phyloP scores from a whole-genome alignment of 2,888 invertebrate species.

The Ecdyonurus torrentis region DNA sequence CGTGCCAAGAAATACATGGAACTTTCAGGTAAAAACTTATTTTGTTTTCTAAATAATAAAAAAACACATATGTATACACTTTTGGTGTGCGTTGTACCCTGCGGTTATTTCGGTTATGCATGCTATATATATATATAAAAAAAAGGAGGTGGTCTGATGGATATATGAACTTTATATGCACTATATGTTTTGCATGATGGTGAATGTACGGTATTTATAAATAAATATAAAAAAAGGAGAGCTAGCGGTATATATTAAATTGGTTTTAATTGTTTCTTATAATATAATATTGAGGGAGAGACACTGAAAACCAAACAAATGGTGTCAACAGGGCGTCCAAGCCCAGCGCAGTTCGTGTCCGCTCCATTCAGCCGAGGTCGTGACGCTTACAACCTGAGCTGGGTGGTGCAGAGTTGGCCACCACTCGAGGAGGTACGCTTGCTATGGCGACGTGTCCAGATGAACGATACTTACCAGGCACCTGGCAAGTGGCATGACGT shows the following conservation, averaged over 20 bases:
- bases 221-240: too few species aligned
- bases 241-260: background rate
- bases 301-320: background rate
- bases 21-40: constrained; percentile 32
- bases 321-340: constrained; percentile 34
- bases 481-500: constrained; percentile 50
- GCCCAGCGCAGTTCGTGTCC: constrained; percentile 50
- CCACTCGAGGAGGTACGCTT: constrained; percentile 51
- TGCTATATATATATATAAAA: too few species aligned
- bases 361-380: constrained; percentile 42
- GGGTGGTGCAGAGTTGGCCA: constrained; percentile 55
- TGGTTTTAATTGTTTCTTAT: background rate
- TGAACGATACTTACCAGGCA: constrained; percentile 8
- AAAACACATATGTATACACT: background rate
- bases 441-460: constrained; percentile 41
- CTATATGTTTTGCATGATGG: background rate
- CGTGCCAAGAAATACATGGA: constrained; percentile 51
- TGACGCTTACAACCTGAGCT: constrained; percentile 45
- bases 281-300: background rate
- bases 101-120: too few species aligned
- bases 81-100: background rate
- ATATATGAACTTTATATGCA: background rate
- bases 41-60: too few species aligned
- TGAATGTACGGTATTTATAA: background rate
- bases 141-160: background rate